Conservation (phyloP, 2,797 vertebrate genomes). For the Poeciliopsis turneri region DNA sequence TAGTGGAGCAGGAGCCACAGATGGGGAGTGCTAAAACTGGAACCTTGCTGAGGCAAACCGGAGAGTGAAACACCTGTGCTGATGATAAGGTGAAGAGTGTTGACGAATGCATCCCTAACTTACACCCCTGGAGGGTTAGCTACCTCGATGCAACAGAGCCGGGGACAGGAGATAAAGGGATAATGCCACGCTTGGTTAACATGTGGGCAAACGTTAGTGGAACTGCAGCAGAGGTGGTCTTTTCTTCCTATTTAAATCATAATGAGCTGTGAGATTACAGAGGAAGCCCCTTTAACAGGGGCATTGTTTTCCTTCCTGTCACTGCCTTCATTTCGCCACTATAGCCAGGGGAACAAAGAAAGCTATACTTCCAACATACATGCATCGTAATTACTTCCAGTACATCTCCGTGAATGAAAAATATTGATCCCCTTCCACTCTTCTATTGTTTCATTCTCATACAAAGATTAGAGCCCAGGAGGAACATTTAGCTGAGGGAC, state of each 20-base stretch:
- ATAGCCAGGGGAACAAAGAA: conserved; percentile 22
- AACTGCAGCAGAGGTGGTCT: conserved; percentile 50
- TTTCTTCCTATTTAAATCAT: conserved; percentile 50
- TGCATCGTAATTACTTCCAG: conserved; percentile 25
- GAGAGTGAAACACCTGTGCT: conserved; percentile 42
- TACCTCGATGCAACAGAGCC: conserved; percentile 27
- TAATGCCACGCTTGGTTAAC: conserved; percentile 40
- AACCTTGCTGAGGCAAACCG: conserved; percentile 25
- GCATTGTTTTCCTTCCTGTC: conserved; percentile 28
- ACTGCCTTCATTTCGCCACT: conserved; percentile 24
- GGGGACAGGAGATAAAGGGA: conserved; percentile 36
- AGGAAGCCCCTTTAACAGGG: conserved; percentile 21
- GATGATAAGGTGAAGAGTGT: conserved; percentile 28
- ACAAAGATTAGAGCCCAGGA: conserved; percentile 3
- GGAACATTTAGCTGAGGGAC: not conserved
- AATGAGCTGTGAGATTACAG: conserved; percentile 59
- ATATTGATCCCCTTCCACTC: conserved; percentile 24
- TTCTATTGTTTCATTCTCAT: conserved; percentile 8
- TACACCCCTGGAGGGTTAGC: conserved; percentile 32
- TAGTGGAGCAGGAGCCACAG: conserved; percentile 42
- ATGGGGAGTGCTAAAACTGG: conserved; percentile 35
- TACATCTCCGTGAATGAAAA: conserved; percentile 29
- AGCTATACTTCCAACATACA: conserved; percentile 24
- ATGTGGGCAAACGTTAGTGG: conserved; percentile 36
- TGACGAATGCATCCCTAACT: conserved; percentile 39